Conservation (phyloP, 2,888 invertebrate species). For the Gymnocheta viridis region DNA sequence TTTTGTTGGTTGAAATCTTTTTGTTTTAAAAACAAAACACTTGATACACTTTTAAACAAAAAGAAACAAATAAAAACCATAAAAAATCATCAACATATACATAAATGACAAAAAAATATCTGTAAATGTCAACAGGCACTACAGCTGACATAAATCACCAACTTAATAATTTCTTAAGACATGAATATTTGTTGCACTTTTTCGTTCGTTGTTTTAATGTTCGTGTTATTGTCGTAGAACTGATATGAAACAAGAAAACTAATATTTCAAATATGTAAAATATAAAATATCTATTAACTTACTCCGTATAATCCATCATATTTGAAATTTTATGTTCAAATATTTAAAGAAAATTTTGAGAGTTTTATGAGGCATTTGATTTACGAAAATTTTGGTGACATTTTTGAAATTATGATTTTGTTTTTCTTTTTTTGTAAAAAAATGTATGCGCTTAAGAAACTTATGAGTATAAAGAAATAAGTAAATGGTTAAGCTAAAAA, state of each 20-base stretch:
- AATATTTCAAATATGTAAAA: neutral
- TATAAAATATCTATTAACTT: conserved; percentile 40
- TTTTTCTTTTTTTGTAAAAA: too few relatives aligned
- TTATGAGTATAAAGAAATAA: too few relatives aligned
- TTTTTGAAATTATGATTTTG: neutral
- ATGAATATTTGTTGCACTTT: conserved; percentile 28
- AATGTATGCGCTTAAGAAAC: too few relatives aligned
- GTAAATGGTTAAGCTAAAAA: too few relatives aligned
- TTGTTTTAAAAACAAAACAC: conserved; percentile 11
- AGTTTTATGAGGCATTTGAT: conserved; percentile 34
- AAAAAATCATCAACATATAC: conserved; percentile 7
- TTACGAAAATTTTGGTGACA: neutral
- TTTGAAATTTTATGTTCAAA: neutral
- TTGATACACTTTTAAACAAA: conserved; percentile 39
- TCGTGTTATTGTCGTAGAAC: neutral
- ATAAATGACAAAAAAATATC: conserved; percentile 9
- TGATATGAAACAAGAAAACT: neutral
- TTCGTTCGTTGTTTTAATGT: neutral
- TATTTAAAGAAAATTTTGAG: neutral
- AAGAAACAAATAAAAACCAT: neutral
- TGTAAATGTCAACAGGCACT: conserved; percentile 66
- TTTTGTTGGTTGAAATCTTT: conserved; percentile 2
- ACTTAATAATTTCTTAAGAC: conserved; percentile 57
- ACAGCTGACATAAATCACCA: conserved; percentile 56
- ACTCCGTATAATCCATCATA: conserved; percentile 26